These are phyloP conservation scores for Lepidocyrtinus sp. DNA, from an alignment of 2,888 invertebrate species.

Conservation along the genomic window DNA sequence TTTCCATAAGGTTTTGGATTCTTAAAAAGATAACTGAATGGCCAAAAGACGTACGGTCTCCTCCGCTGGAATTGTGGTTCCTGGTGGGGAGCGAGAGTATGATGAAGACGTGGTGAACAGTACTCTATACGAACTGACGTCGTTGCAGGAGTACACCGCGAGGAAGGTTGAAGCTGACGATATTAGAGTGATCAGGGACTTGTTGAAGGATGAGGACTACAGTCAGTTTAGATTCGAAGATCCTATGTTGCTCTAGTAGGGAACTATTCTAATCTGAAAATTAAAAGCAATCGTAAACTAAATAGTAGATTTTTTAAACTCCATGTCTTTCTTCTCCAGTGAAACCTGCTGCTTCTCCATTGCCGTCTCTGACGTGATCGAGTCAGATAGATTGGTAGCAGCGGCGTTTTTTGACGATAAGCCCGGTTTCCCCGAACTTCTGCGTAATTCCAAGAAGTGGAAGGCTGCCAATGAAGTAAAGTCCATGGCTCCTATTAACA, in stretches of 20 bases:
- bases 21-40: no score
- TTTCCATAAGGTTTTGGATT: no score
- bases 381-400: conserved; percentile 57
- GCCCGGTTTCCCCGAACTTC: conserved; percentile 55
- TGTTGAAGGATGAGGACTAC: conserved; percentile 52
- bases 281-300: no score
- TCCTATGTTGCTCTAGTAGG: conserved; percentile 44
- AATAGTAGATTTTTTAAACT: conserved; percentile 5
- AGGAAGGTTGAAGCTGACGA: conserved; percentile 63
- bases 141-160: conserved; percentile 41
- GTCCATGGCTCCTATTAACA: conserved; percentile 75
- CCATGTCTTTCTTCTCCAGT: conserved; percentile 32
- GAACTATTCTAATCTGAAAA: not conserved
- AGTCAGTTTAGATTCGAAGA: conserved; percentile 51
- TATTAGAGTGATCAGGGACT: conserved; percentile 36
- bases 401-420: conserved; percentile 65
- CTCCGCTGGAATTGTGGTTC: no score
- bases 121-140: conserved; percentile 46
- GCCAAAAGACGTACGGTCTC: no score
- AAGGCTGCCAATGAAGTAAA: conserved; percentile 68
- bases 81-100: no score
- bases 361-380: conserved; percentile 59
- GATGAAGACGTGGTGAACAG: conserved; percentile 24
- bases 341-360: conserved; percentile 66
- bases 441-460: conserved; percentile 63